These are phyloP conservation scores for Ceratosolen fusciceps DNA, from an alignment of 1,140 invertebrate species.

Conservation along the genomic window DNA sequence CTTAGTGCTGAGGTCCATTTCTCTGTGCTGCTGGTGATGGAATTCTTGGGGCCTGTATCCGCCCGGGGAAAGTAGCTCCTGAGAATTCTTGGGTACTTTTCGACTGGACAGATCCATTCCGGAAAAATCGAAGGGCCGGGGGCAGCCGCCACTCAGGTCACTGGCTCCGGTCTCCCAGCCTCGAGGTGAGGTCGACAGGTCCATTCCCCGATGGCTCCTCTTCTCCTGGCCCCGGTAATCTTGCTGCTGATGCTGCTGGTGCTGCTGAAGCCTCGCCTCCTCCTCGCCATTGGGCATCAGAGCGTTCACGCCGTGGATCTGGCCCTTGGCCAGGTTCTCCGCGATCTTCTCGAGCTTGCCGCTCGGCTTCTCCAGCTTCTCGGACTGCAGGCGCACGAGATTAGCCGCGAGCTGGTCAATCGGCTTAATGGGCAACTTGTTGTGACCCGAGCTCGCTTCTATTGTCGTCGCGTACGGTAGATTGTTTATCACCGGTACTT, in stretches of 20 bases:
- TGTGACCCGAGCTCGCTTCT: constrained; percentile 47
- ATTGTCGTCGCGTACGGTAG: constrained; percentile 31
- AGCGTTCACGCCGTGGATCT: constrained; percentile 42
- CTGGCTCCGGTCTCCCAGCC: constrained; percentile 59
- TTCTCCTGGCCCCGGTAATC: neutral
- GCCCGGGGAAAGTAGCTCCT: constrained; percentile 52
- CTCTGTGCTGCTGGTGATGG: constrained; percentile 58
- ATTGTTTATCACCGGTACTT: constrained; percentile 46
- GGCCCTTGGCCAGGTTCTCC: constrained; percentile 64
- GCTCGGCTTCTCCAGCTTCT: constrained; percentile 65
- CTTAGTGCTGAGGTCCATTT: constrained; percentile 68
- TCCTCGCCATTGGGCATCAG: constrained; percentile 57
- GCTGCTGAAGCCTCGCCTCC: constrained; percentile 50
- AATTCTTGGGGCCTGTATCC: constrained; percentile 62
- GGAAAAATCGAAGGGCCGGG: constrained; percentile 64
- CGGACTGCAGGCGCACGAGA: constrained; percentile 64
- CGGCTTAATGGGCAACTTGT: constrained; percentile 63
- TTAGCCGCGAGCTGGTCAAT: constrained; percentile 68
- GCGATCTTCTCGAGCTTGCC: constrained; percentile 69
- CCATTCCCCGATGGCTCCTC: constrained; percentile 62
- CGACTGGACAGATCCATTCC: constrained; percentile 69
- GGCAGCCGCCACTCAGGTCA: constrained; percentile 49
- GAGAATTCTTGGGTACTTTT: constrained; percentile 53
- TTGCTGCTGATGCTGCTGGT: neutral
- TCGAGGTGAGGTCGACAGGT: constrained; percentile 62